phyloP scores from a whole-genome alignment of 1,140 invertebrate genomes.

The Lepidurus arcticus region DNA sequence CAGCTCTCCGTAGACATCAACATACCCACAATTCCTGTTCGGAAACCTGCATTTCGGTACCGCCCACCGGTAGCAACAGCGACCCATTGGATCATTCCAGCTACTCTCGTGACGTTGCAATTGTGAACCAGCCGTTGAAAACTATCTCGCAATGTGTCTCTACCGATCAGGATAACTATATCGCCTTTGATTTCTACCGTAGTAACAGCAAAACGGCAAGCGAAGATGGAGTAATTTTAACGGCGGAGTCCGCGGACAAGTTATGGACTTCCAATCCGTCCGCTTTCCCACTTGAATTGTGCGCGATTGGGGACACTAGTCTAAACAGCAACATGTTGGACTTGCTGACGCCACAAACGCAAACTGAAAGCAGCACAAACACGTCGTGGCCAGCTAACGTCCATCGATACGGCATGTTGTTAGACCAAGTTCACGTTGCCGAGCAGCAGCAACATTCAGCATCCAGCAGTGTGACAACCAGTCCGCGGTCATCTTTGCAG shows the following conservation, averaged over 20 bases:
- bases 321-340: conserved; percentile 12
- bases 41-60: not conserved
- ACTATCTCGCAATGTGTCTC: not conserved
- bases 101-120: not conserved
- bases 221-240: not conserved
- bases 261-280: conserved; percentile 1
- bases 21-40: not conserved
- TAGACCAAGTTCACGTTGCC: not conserved
- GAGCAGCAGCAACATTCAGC: not conserved
- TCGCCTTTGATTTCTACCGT: not conserved
- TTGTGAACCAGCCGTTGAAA: not conserved
- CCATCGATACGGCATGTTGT: not conserved
- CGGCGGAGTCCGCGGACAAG: not conserved
- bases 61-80: not conserved
- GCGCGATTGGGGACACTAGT: not conserved
- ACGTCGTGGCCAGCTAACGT: not conserved
- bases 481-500: not conserved
- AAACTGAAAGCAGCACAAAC: not conserved
- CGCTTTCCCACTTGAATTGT: conserved; percentile 7
- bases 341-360: conserved; percentile 8
- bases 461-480: conserved; percentile 14
- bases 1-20: not conserved
- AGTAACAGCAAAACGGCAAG: not conserved
- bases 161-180: not conserved
- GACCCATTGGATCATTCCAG: not conserved